Base-by-base conservation (phyloP, 2,797 vertebrate species). In the Sphenodon punctatus region DNA sequence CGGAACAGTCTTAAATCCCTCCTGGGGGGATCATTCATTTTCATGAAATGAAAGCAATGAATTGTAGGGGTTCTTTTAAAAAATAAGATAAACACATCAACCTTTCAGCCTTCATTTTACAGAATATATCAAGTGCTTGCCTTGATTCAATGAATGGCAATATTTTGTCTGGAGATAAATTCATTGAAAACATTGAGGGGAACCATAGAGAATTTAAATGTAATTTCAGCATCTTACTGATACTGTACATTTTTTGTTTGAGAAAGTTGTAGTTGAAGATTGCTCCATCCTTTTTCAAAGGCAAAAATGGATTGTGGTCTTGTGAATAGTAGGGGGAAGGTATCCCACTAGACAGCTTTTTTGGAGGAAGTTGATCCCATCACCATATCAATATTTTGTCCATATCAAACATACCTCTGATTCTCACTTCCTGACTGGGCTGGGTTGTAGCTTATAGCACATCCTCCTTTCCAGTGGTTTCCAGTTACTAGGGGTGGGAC, bases 1-100 rank as follows among this genome's bases (percentile, higher is more conserved):
- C 66, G 5, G 32, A 93, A 78, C n/a, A n/a, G 10, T 86, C 56
- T 25, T 17, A 82, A 92, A 89, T 82, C 68, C 42, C 67, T 81
- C 60, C 55, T 59, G 27, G 75, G 73, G 53, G 27, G 23, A 8
- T 81, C 70, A 53, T 48, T 42, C 63, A 70, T 8, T 68, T 61
- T 84, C 69, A 46, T 63, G 59, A 87, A 82, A 63, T 72, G 36
- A 85, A 84, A 58, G 17, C 53, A 48, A 25, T 78, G 70, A 82
- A 84, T 86, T 81, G 51, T 58, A 32, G 49, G 81, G 79, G 78
- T 30, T 75, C 84, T 22, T 84, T n/a, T n/a, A n/a, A n/a, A n/a
- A n/a, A 55, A 42, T 69, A 76, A 85, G 68, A 79, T 61, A 82
- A 85, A 75, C 46, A 59, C 58, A 80, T 86, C 13, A 42, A 10